phyloP scores from a whole-genome alignment of 2,797 vertebrate genomes.

The Delichon dasypus region DNA sequence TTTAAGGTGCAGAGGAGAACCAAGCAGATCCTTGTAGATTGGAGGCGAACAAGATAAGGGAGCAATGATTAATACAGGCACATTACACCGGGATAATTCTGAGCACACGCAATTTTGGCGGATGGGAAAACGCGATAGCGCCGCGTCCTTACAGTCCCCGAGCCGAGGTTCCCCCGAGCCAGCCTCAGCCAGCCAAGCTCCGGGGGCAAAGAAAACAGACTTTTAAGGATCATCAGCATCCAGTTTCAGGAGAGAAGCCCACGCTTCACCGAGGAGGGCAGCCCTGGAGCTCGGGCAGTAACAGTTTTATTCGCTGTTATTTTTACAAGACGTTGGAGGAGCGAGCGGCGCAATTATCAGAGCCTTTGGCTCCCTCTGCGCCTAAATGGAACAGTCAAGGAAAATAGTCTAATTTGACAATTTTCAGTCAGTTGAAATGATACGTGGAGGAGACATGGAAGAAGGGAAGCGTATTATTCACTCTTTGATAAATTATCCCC shows the following conservation, averaged over 20 bases:
- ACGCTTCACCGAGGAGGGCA: accelerated
- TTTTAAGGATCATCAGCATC: background rate
- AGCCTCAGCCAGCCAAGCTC: background rate
- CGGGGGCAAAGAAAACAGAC: constrained; percentile 8
- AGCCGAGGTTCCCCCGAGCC: background rate
- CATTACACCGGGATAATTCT: constrained; percentile 40
- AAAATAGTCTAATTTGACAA: constrained; percentile 61
- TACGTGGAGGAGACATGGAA: background rate
- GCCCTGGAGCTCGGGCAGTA: background rate
- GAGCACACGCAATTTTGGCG: constrained; percentile 23
- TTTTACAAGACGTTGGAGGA: background rate
- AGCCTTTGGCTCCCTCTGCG: background rate
- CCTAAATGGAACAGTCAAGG: constrained; percentile 44
- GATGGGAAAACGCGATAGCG: constrained; percentile 2
- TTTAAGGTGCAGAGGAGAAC: constrained; percentile 54
- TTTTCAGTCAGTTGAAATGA: constrained; percentile 36
- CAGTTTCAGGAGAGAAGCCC: background rate
- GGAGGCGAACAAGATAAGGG: constrained; percentile 27
- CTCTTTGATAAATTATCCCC: constrained; percentile 28
- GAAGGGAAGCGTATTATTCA: constrained; percentile 32
- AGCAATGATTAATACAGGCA: constrained; percentile 20
- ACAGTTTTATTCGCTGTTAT: background rate
- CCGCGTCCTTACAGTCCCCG: background rate
- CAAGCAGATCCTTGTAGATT: constrained; percentile 27
- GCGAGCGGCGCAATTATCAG: background rate